These are phyloP conservation scores for Hemibagrus wyckioides DNA, from an alignment of 2,113 vertebrate species.

Conservation along the genomic window DNA sequence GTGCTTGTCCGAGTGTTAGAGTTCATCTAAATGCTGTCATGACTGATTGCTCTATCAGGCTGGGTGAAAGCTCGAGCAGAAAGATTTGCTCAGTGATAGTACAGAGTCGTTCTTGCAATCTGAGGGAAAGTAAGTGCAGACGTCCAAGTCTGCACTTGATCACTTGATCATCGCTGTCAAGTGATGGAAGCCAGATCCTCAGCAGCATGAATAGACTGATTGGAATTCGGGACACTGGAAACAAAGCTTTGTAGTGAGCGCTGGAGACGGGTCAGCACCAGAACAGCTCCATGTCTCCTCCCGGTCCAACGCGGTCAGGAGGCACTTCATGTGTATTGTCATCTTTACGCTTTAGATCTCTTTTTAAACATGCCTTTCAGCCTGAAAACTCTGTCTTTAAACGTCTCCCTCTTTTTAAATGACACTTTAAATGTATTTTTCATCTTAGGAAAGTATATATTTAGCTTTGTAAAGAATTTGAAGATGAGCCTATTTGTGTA, in stretches of 20 bases:
- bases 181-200: constrained; percentile 41
- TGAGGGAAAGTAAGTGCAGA: constrained; percentile 19
- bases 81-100: background rate
- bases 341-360: background rate
- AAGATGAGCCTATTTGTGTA: too few species aligned
- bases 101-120: background rate
- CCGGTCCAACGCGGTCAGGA: background rate
- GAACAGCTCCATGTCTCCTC: background rate
- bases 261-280: constrained; percentile 28
- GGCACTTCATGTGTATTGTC: constrained; percentile 7
- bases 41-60: background rate
- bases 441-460: too few species aligned
- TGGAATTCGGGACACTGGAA: background rate
- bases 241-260: background rate
- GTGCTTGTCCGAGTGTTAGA: background rate
- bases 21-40: background rate
- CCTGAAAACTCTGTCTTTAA: too few species aligned
- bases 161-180: constrained; percentile 2
- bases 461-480: too few species aligned
- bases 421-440: too few species aligned
- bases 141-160: too few species aligned
- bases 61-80: background rate
- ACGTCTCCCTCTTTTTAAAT: too few species aligned
- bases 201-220: background rate
- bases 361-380: background rate